These are phyloP conservation scores for Lycocorax pyrrhopterus DNA, from an alignment of 2,113 vertebrate species.

Conservation along the genomic window DNA sequence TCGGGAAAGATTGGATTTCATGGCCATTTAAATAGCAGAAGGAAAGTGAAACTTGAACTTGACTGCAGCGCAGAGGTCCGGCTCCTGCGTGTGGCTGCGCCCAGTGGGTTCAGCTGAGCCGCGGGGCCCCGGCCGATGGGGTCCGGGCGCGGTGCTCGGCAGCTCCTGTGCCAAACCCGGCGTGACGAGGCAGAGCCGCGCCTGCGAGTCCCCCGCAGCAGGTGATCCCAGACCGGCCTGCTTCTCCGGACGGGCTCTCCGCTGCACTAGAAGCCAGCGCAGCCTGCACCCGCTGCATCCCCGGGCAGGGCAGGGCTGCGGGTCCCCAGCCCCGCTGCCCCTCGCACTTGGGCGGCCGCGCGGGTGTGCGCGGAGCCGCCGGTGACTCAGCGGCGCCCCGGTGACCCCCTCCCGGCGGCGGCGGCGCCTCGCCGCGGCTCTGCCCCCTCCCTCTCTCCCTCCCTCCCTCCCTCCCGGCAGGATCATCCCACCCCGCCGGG, in stretches of 20 bases:
- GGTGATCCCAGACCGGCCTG: fast-evolving
- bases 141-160: not conserved
- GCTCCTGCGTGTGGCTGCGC: not conserved
- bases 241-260: not conserved
- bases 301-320: not conserved
- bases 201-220: not conserved
- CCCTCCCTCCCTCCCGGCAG: not conserved
- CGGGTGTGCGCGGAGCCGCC: not conserved
- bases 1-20: not conserved
- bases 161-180: fast-evolving
- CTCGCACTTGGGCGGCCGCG: not conserved
- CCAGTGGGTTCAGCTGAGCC: fast-evolving
- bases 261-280: not conserved
- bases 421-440: not conserved
- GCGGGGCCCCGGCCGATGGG: not conserved
- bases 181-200: no score
- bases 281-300: not conserved
- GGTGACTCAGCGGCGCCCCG: conserved; percentile 29
- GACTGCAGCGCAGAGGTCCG: not conserved
- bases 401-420: not conserved
- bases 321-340: not conserved
- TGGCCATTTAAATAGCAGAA: not conserved
- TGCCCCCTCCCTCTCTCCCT: not conserved
- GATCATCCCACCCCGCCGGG: conserved; percentile 21
- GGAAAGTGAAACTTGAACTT: not conserved